These are phyloP conservation scores for Drosophila lacicola DNA, from an alignment of 2,888 invertebrate species.

Conservation along the genomic window DNA sequence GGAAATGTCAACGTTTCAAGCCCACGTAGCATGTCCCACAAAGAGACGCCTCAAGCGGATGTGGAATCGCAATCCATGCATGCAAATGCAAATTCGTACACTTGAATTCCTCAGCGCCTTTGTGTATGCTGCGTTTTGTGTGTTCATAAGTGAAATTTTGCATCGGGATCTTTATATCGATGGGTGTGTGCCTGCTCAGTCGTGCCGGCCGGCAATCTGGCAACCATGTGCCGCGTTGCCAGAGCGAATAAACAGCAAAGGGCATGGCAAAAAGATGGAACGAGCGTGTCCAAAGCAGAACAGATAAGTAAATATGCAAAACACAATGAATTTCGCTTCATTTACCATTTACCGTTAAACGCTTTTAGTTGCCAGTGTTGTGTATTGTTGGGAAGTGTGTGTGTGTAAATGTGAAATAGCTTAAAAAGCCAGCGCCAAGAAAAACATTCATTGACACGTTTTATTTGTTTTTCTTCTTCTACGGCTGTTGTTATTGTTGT, in stretches of 20 bases:
- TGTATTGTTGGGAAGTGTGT: conserved; percentile 53
- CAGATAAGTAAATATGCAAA: conserved; percentile 24
- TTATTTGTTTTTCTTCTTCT: conserved; percentile 18
- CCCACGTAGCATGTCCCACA: conserved; percentile 22
- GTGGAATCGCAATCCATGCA: conserved; percentile 13
- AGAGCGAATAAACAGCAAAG: conserved; percentile 23
- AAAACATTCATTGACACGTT: conserved; percentile 50
- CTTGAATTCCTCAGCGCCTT: conserved; percentile 25
- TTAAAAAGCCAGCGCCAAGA: conserved; percentile 45
- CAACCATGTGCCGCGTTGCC: conserved; percentile 34
- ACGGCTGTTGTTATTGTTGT: conserved; percentile 15
- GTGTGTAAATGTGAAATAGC: conserved; percentile 55
- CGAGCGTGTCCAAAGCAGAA: conserved; percentile 24
- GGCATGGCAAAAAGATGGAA: conserved; percentile 12
- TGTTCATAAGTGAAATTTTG: neutral
- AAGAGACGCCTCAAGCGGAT: conserved; percentile 33
- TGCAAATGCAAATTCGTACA: conserved; percentile 16
- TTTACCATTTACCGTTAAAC: conserved; percentile 28
- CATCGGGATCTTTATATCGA: conserved; percentile 1
- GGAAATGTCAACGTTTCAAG: conserved; percentile 20
- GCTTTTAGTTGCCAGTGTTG: conserved; percentile 23
- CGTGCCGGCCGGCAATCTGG: conserved; percentile 22
- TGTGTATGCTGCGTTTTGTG: conserved; percentile 42
- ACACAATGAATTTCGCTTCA: conserved; percentile 18
- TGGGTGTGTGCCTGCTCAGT: neutral